Evolutionary conservation across 2,113 vertebrate species (phyloP).

Genomic region (Sturnus vulgaris): DNA sequence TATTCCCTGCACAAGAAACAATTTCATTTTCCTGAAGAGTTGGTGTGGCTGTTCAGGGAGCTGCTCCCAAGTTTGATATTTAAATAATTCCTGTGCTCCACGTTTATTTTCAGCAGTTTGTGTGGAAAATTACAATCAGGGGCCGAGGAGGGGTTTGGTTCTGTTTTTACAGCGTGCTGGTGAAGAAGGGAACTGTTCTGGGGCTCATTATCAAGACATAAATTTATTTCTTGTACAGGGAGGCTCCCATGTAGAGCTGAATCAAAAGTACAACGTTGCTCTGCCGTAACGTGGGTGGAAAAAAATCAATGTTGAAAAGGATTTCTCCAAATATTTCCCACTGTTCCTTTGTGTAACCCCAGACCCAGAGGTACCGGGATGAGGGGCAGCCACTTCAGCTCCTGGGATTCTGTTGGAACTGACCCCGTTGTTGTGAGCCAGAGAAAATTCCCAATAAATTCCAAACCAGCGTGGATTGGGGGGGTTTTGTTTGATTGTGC

Average conservation of each 20-base stretch:
- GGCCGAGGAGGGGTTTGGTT: not conserved
- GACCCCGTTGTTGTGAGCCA: not conserved
- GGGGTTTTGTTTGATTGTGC: not conserved
- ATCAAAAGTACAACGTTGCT: not conserved
- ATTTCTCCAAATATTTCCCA: not conserved
- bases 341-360: not conserved
- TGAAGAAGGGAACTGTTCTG: not conserved
- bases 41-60: not conserved
- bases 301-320: not conserved
- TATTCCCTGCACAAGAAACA: not conserved
- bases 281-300: fast-evolving
- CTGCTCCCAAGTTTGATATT: not conserved
- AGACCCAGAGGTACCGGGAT: fast-evolving
- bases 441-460: not conserved
- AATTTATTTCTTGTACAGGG: not conserved
- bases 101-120: not conserved
- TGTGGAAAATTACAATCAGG: not conserved
- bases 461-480: fast-evolving
- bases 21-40: fast-evolving
- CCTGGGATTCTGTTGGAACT: not conserved
- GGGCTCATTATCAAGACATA: not conserved
- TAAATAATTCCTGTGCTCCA: not conserved
- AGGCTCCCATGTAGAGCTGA: not conserved
- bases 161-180: not conserved
- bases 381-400: fast-evolving